Evolutionary conservation across 2,888 invertebrate genomes (phyloP).

Genomic region (Drosophila birchii): DNA sequence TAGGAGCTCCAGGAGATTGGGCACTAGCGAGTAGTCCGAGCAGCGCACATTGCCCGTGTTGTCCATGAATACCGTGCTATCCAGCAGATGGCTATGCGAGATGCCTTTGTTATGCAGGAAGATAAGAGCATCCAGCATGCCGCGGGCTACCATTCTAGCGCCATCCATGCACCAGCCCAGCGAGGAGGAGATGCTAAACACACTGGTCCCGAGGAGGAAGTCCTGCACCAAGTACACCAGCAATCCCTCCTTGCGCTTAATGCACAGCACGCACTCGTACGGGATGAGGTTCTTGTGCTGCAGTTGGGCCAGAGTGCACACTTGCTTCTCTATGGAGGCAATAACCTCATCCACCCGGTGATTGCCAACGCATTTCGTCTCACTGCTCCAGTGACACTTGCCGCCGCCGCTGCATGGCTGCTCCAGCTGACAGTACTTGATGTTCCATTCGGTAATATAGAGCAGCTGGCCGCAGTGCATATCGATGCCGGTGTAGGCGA

Average conservation of each 20-base stretch:
- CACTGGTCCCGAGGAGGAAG: conserved; percentile 86
- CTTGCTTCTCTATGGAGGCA: conserved; percentile 89
- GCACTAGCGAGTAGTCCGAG: conserved; percentile 83
- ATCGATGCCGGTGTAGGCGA: conserved; percentile 91
- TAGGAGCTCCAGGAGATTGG: conserved; percentile 82
- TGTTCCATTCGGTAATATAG: conserved; percentile 91
- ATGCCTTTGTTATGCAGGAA: conserved; percentile 93
- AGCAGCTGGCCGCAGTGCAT: conserved; percentile 89
- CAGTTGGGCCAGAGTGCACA: conserved; percentile 89
- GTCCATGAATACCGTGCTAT: conserved; percentile 90
- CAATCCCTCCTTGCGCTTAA: conserved; percentile 87
- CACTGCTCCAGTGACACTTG: conserved; percentile 81
- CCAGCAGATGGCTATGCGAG: conserved; percentile 92
- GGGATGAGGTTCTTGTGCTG: conserved; percentile 90
- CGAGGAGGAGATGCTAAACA: conserved; percentile 82
- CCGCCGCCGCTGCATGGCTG: conserved; percentile 81
- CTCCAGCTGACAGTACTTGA: conserved; percentile 85
- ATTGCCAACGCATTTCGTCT: conserved; percentile 81
- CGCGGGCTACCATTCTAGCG: conserved; percentile 87
- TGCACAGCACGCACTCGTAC: conserved; percentile 90
- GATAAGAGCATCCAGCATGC: conserved; percentile 90
- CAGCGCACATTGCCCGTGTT: conserved; percentile 86
- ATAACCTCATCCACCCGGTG: conserved; percentile 84
- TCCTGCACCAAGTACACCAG: conserved; percentile 89
- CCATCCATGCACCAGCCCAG: conserved; percentile 85